A percentile compares a stretch with the other conserved stretches of the same genome.
phyloP scores from a whole-genome alignment of 1,140 invertebrate species.

The Fopius arisanus region DNA sequence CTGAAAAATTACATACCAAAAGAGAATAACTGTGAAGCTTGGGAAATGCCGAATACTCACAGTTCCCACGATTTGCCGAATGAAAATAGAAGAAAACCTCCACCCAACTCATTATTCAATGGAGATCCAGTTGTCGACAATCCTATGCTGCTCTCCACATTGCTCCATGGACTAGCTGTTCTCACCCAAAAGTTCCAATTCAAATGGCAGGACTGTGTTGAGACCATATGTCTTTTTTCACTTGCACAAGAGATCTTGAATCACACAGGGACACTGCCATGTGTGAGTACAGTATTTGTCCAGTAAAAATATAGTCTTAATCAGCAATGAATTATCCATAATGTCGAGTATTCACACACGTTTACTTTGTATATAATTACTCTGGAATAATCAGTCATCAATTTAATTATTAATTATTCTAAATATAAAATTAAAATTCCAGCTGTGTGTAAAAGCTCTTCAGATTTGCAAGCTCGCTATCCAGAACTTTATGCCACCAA shows the following conservation, averaged over 20 bases:
- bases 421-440: conserved; percentile 33
- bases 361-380: no score
- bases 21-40: not conserved
- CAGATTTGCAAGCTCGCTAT: conserved; percentile 74
- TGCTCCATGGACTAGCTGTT: conserved; percentile 70
- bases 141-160: conserved; percentile 65
- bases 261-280: conserved; percentile 63
- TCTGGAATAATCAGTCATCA: conserved; percentile 12
- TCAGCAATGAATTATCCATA: conserved; percentile 6
- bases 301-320: conserved; percentile 11
- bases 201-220: conserved; percentile 77
- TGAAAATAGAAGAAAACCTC: conserved; percentile 33
- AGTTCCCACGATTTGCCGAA: conserved; percentile 22
- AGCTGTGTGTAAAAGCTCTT: conserved; percentile 74
- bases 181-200: conserved; percentile 75
- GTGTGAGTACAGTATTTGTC: conserved; percentile 57
- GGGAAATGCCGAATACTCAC: conserved; percentile 30
- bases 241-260: conserved; percentile 67
- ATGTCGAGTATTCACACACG: no score
- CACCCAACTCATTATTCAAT: conserved; percentile 52
- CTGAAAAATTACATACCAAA: conserved; percentile 68
- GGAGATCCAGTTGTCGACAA: conserved; percentile 56
- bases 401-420: conserved; percentile 18
- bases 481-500: conserved; percentile 77
- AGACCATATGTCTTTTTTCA: conserved; percentile 70